Percentiles rank a stretch among this genome's conserved stretches.
These are phyloP conservation scores for Euspilapteryx auroguttella DNA, from an alignment of 2,888 invertebrate genomes.

Conservation along the genomic window DNA sequence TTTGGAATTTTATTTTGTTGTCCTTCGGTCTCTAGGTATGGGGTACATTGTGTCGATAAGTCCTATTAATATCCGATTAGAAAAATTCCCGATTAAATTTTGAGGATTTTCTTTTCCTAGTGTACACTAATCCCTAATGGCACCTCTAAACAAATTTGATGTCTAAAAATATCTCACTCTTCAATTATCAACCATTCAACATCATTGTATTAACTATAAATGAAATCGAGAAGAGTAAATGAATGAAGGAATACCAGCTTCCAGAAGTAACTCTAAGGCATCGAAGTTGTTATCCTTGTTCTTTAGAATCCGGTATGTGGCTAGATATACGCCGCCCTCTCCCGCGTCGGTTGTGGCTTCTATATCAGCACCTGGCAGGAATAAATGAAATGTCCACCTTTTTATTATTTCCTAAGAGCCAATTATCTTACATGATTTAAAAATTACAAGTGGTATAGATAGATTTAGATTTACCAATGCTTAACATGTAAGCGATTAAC, in stretches of 20 bases:
- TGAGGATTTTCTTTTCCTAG: neutral
- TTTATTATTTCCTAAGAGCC: neutral
- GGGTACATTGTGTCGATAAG: too few relatives aligned
- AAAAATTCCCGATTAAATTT: too few relatives aligned
- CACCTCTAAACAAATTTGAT: too few relatives aligned
- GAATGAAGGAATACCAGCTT: constrained; percentile 7
- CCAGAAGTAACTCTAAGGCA: constrained; percentile 7
- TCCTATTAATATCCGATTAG: too few relatives aligned
- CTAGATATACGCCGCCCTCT: constrained; percentile 8
- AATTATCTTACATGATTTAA: neutral
- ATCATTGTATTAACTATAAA: too few relatives aligned
- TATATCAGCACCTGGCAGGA: constrained; percentile 9
- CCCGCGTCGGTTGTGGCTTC: constrained; percentile 5
- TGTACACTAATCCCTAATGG: too few relatives aligned
- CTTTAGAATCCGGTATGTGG: constrained; percentile 6
- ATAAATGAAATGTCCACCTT: too few relatives aligned
- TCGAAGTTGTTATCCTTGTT: constrained; percentile 5
- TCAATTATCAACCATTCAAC: too few relatives aligned
- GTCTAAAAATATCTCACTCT: too few relatives aligned
- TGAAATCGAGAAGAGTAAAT: too few relatives aligned
- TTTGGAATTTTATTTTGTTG: too few relatives aligned
- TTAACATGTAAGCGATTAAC: constrained; percentile 8
- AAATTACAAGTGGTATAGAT: neutral
- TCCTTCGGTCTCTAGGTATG: too few relatives aligned
- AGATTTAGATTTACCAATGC: constrained; percentile 6